phyloP scores from a whole-genome alignment of 2,888 invertebrate species.

The Thecophora atra region DNA sequence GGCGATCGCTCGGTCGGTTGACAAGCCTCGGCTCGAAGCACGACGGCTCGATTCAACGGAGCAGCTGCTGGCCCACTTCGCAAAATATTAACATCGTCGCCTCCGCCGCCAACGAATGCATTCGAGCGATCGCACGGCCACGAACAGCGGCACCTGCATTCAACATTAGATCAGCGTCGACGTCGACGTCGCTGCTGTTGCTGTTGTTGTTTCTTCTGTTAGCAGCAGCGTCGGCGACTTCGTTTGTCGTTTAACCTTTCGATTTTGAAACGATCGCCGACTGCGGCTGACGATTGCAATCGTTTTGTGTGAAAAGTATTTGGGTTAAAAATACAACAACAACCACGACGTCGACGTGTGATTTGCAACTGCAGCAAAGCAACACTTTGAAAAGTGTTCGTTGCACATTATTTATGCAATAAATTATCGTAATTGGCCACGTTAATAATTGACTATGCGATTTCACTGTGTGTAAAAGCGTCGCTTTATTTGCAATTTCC shows the following conservation, averaged over 20 bases:
- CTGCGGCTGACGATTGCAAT: slow-evolving; percentile 31
- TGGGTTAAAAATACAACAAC: neutral
- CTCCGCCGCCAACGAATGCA: neutral
- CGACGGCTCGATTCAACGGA: no score
- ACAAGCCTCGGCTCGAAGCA: no score
- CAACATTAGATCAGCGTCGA: neutral
- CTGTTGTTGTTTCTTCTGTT: slow-evolving; percentile 19
- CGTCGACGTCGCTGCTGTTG: neutral
- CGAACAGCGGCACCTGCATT: slow-evolving; percentile 3
- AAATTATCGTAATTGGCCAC: slow-evolving; percentile 40
- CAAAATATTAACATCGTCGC: neutral
- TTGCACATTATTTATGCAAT: slow-evolving; percentile 33
- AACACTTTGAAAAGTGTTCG: slow-evolving; percentile 14
- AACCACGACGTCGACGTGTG: neutral
- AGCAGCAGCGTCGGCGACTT: neutral
- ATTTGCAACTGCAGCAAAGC: neutral
- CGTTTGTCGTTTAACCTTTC: slow-evolving; percentile 17
- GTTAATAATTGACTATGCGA: slow-evolving; percentile 37
- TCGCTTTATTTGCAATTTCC: slow-evolving; percentile 20
- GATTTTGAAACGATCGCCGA: slow-evolving; percentile 18
- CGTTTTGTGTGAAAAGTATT: slow-evolving; percentile 32
- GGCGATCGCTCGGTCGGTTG: no score
- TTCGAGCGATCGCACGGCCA: no score
- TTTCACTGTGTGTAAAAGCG: slow-evolving; percentile 18
- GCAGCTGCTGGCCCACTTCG: slow-evolving; percentile 1